Base-by-base conservation (phyloP, 2,888 invertebrate genomes). In the Kuschelorhynchus macadamiae region DNA sequence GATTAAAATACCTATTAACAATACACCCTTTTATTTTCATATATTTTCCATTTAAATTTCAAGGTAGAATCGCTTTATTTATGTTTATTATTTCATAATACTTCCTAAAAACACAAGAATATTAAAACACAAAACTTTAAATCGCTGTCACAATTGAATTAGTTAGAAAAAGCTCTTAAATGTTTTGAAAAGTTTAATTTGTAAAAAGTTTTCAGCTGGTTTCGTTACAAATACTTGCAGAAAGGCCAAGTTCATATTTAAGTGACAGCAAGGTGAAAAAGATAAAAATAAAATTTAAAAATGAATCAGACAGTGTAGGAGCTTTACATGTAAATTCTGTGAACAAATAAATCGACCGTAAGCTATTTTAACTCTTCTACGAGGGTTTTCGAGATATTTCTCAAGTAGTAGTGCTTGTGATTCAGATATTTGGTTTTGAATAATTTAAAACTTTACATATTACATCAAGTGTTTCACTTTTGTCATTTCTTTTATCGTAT, bases 241-340 rank as follows among this genome's bases (percentile, higher is more conserved):
- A 59, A 59, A 59, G 59, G 59, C 46, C 47, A 59, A 59, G 49
- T 60, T 60, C 60, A 60, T 30, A 50, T 60, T 60, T 60, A 49
- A 60, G 30, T 39, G 60, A 59, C 33, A 47, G 30, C 21, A 12
- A 59, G 47, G 49, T 50, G 49, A 49, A 50, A 60, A 59, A 49
- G 41, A 33, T 21, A 60, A 50, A 50, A 41, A 39, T 52, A 52
- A 60, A 62, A 52, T 62, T 33, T 42, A 52, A 62, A 62, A 30
- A 44, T 33, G 32, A 52, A 62, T 62, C 61, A 62, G 55, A 55
- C 55, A 55, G 61, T 53, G 61, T 62, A 53, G 61, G 53, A 62
- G 61, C 52, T 62, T 60, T 53, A 53, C 52, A 62, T 62, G 60
- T 41, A 60, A 50, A 50, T 60, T 41, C 41, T 41, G 16, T 41